These are phyloP conservation scores for Rhyacophila evoluta DNA, from an alignment of 2,888 invertebrate species.

Conservation along the genomic window DNA sequence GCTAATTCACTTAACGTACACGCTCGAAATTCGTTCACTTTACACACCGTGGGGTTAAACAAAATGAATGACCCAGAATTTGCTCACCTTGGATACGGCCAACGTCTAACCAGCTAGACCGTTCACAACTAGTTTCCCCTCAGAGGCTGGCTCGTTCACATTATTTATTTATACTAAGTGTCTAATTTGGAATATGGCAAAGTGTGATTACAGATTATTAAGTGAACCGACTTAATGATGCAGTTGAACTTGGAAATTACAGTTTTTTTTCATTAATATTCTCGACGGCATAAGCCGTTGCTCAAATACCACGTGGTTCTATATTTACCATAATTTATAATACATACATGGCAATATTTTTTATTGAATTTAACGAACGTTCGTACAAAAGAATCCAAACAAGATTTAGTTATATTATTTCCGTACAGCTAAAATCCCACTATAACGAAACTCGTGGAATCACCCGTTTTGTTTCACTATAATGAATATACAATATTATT, in stretches of 20 bases:
- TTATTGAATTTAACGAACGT: too few relatives aligned
- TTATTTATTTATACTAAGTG: neutral
- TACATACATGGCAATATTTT: too few relatives aligned
- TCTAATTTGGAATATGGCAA: neutral
- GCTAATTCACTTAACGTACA: neutral
- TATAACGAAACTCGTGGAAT: too few relatives aligned
- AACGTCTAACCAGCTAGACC: too few relatives aligned
- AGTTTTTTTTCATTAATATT: neutral
- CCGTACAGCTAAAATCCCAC: too few relatives aligned
- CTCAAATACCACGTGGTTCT: too few relatives aligned
- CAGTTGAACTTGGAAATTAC: neutral
- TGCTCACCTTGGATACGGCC: neutral
- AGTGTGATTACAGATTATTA: neutral
- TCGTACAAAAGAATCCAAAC: too few relatives aligned
- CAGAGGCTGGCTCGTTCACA: neutral
- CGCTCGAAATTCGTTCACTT: neutral
- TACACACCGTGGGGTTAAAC: constrained; percentile 3
- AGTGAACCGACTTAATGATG: neutral
- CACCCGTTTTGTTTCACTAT: too few relatives aligned
- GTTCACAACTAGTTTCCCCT: neutral
- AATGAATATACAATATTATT: too few relatives aligned
- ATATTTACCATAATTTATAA: too few relatives aligned
- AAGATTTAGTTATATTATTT: too few relatives aligned
- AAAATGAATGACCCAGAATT: constrained; percentile 17
- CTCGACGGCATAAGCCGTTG: too few relatives aligned